Base-by-base conservation (phyloP, 2,888 invertebrate genomes). In the Eristalis tenax region DNA sequence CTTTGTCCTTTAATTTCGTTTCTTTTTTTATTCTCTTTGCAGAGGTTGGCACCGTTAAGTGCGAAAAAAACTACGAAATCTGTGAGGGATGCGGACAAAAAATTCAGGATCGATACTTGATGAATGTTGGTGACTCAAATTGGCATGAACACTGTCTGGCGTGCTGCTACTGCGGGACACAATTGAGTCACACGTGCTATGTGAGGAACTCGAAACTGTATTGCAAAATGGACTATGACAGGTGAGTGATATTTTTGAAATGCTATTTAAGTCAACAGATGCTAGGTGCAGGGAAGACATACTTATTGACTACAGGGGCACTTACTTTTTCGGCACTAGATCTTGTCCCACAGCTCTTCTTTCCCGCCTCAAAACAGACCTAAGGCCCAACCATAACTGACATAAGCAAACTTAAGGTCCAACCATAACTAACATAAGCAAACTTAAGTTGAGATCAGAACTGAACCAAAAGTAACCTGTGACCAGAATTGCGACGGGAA, bases 101-200 rank as follows among this genome's bases (percentile, higher is more conserved):
- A 93, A 99, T 99, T 91, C 96, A 97, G 92, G 99, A 99, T 94
- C 95, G 98, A 82, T 99, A 97, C 94, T 95, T 99, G 91, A 97
- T 99, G 96, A 95, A 98, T 91, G 98, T 99, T 65, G 97, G 97
- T 69, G 98, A 99, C 91, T 95, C 97, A 81, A 97, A 97, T 91
- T 99, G 98, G 97, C 99, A 99, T 94, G 98, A 99, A 92, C 96
- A 97, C 92, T 99, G 99, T 94, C 95, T 99, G 88, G 96, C 97
- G 91, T 99, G 99, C 94, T 96, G 97, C 91, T 98, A 98, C 88
- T 99, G 99, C 93, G 97, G 98, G 88, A 95, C 96, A 79, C 96
- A 97, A 23, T 95, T 99, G 79, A 96, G 96, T 77, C 97, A 98
- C 93, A 98, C 98, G 89, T 99, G 99, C 94, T 99, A 98, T 94